phyloP scores from a whole-genome alignment of 2,113 vertebrate species.

The Origma solitaria region DNA sequence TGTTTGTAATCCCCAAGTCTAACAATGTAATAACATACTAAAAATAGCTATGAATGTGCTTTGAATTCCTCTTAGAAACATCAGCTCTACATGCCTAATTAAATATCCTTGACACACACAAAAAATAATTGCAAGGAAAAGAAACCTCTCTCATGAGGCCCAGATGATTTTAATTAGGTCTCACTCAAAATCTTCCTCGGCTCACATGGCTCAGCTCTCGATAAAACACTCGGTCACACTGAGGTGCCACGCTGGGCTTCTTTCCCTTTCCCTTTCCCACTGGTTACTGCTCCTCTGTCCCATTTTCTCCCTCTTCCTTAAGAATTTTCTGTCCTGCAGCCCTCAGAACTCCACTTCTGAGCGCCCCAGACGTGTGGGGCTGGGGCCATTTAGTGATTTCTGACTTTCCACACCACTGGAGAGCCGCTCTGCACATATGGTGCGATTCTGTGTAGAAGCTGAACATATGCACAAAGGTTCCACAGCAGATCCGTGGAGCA shows the following conservation, averaged over 20 bases:
- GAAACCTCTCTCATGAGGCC: background rate
- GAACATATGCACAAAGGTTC: background rate
- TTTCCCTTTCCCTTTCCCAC: background rate
- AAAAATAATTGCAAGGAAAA: background rate
- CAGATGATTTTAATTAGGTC: constrained; percentile 55
- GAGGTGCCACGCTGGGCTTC: background rate
- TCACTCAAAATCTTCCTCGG: background rate
- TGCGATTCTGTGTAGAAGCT: background rate
- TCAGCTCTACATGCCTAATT: constrained; percentile 16
- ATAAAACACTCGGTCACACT: background rate
- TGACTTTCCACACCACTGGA: background rate
- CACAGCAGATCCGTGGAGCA: background rate
- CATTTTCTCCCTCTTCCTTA: background rate
- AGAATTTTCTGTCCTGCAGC: background rate
- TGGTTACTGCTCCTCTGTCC: background rate
- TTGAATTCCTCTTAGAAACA: constrained; percentile 18
- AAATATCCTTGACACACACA: background rate
- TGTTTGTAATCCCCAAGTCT: background rate
- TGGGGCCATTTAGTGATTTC: background rate
- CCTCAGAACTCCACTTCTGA: background rate
- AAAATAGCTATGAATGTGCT: background rate
- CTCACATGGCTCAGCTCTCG: background rate
- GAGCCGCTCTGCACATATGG: background rate
- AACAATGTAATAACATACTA: background rate
- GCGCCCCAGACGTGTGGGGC: background rate